Percentiles rank a stretch among this genome's conserved stretches.
Conservation (phyloP, 2,797 vertebrate species). For the Coendou prehensilis region DNA sequence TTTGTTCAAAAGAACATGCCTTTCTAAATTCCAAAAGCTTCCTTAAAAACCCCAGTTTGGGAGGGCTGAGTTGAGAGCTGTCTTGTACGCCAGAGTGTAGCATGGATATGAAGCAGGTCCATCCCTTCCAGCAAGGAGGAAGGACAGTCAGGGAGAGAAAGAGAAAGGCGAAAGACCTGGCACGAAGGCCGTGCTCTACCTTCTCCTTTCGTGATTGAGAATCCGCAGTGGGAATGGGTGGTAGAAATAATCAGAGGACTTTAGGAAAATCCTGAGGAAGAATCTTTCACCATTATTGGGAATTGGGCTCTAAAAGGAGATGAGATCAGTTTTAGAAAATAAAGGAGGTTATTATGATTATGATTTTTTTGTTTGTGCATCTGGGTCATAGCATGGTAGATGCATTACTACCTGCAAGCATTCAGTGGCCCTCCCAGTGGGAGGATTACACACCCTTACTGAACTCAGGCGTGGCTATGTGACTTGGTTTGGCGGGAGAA, state of each 20-base stretch:
- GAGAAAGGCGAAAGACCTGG: background rate
- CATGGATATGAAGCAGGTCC: background rate
- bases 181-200: background rate
- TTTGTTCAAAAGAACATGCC: conserved; percentile 49
- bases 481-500: conserved; percentile 14
- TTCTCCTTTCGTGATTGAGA: background rate
- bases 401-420: background rate
- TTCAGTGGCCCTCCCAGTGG: background rate
- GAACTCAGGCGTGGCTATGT: background rate
- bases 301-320: background rate
- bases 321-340: conserved; percentile 15
- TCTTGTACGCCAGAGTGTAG: background rate
- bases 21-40: conserved; percentile 4
- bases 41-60: background rate
- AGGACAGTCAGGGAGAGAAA: background rate
- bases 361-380: background rate
- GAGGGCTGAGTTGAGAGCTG: background rate
- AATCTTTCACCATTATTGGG: background rate
- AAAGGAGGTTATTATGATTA: background rate
- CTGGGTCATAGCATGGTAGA: background rate
- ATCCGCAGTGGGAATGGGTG: background rate
- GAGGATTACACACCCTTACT: background rate
- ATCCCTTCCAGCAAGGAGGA: background rate
- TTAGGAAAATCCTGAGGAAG: background rate
- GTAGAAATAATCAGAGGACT: background rate